A percentile compares a stretch with the other conserved stretches of the same genome.
Evolutionary conservation across 2,888 invertebrate species (phyloP).

Genomic region (Nymphalis c-album): DNA sequence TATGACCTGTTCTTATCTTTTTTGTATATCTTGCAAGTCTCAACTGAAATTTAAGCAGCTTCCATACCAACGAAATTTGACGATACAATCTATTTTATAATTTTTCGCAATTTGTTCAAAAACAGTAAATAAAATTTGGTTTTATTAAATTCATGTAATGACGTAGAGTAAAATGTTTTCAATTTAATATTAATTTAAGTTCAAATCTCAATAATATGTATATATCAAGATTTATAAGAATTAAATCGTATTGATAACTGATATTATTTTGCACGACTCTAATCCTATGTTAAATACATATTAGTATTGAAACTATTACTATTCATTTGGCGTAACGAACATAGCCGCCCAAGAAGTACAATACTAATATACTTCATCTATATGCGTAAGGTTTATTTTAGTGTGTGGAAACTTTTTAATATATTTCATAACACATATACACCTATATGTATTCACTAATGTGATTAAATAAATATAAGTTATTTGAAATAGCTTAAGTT

Average conservation of each 20-base stretch:
- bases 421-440: background rate
- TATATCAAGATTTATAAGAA: constrained; percentile 12
- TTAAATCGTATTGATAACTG: constrained; percentile 8
- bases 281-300: constrained; percentile 18
- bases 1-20: no score
- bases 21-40: no score
- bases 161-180: constrained; percentile 10
- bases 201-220: constrained; percentile 5
- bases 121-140: no score
- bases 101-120: no score
- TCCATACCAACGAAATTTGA: no score
- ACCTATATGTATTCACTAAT: background rate
- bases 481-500: no score
- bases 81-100: no score
- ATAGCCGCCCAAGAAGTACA: constrained; percentile 20
- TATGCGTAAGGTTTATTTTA: background rate
- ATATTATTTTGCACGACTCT: constrained; percentile 20
- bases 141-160: background rate
- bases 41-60: no score
- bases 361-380: constrained; percentile 18
- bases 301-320: constrained; percentile 20
- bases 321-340: constrained; percentile 24
- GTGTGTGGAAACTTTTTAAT: constrained; percentile 2
- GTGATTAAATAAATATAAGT: no score
- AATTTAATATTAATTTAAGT: constrained; percentile 13